Conservation (phyloP, 1,140 invertebrate species). For the Drosophila sulfurigaster region DNA sequence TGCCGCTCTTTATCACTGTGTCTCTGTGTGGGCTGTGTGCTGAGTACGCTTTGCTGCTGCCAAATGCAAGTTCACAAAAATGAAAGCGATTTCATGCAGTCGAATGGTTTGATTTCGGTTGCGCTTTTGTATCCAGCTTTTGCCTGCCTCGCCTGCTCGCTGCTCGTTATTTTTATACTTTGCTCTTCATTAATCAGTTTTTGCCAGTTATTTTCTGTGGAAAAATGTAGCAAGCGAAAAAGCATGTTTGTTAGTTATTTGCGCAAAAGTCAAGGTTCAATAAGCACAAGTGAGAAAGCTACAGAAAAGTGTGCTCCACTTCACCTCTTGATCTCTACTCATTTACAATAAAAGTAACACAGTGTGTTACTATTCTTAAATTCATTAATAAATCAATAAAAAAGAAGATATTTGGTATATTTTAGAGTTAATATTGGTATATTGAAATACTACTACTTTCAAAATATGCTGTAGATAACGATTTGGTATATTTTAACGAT, state of each 20-base stretch:
- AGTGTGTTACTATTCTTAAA: too few relatives aligned
- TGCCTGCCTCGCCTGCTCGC: neutral
- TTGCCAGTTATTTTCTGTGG: neutral
- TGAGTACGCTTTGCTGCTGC: neutral
- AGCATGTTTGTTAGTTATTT: neutral
- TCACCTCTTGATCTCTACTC: too few relatives aligned
- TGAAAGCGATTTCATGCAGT: constrained; percentile 20
- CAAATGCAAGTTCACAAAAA: constrained; percentile 30
- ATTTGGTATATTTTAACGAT: too few relatives aligned
- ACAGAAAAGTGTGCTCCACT: too few relatives aligned
- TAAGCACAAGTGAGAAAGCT: too few relatives aligned
- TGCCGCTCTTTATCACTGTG: constrained; percentile 7
- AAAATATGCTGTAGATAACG: too few relatives aligned
- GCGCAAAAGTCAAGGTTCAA: neutral
- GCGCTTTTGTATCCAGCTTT: neutral
- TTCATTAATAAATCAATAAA: too few relatives aligned
- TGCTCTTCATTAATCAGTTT: constrained; percentile 10
- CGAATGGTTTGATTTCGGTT: constrained; percentile 20
- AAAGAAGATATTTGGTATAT: too few relatives aligned
- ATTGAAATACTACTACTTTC: too few relatives aligned
- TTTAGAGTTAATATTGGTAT: too few relatives aligned
- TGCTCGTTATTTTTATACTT: neutral
- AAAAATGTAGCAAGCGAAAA: neutral
- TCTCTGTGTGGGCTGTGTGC: neutral
- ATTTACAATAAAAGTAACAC: too few relatives aligned